A percentile compares a stretch with the other conserved stretches of the same genome.
These are phyloP conservation scores for Lepidurus apus DNA, from an alignment of 1,140 invertebrate species.

Conservation along the genomic window DNA sequence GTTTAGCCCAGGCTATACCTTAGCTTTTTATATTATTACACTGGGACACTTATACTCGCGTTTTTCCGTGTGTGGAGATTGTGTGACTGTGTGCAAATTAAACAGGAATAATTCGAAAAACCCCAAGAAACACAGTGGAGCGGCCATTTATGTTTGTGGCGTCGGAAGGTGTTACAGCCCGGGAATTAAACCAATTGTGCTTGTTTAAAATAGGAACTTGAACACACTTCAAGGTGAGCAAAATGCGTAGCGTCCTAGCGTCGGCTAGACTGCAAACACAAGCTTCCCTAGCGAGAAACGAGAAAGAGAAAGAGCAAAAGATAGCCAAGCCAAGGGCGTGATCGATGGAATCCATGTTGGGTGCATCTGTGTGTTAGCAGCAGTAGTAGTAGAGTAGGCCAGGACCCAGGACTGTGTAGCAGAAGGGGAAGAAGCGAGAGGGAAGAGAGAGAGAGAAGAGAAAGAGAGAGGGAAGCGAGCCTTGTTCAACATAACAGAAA, in stretches of 20 bases:
- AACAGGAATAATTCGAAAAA: neutral
- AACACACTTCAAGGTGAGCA: neutral
- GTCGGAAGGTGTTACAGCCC: neutral
- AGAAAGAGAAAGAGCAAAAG: neutral
- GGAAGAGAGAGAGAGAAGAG: neutral
- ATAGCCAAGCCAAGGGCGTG: neutral
- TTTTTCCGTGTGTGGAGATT: too few species aligned
- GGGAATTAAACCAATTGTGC: neutral
- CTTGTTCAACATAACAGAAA: neutral
- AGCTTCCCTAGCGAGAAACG: neutral
- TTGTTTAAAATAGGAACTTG: neutral
- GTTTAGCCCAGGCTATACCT: neutral
- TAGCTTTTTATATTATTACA: neutral
- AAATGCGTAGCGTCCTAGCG: neutral
- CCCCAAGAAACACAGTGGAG: neutral
- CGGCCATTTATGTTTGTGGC: neutral
- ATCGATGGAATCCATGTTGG: conserved; percentile 21
- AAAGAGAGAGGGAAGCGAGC: neutral
- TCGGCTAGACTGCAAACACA: too few species aligned
- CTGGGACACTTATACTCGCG: too few species aligned
- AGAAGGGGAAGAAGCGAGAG: neutral
- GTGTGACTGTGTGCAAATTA: neutral
- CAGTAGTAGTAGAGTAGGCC: neutral
- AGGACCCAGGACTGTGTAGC: neutral
- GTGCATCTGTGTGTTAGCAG: conserved; percentile 21